Evolutionary conservation across 2,797 vertebrate genomes (phyloP).

Genomic region (Xyrichtys novacula): DNA sequence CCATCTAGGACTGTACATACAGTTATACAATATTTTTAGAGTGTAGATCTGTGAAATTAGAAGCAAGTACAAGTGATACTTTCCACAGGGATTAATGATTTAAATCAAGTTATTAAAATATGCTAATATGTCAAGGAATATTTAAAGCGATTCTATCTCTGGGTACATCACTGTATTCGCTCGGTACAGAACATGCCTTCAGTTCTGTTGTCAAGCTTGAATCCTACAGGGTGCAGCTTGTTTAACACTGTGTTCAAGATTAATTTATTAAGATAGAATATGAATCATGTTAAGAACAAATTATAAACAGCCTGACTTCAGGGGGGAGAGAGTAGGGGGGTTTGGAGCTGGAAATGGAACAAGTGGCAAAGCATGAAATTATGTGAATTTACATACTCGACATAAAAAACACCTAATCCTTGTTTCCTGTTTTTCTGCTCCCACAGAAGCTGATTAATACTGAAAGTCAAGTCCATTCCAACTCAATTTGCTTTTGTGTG

Average conservation of each 20-base stretch:
- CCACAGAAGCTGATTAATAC: conserved; percentile 27
- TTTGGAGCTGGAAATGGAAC: conserved; percentile 49
- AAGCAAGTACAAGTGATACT: conserved; percentile 43
- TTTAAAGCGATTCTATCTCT: conserved; percentile 38
- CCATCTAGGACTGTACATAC: too few relatives aligned
- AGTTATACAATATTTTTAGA: conserved; percentile 41
- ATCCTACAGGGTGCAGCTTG: conserved; percentile 51
- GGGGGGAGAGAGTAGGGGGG: conserved; percentile 22
- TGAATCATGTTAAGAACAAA: conserved; percentile 63
- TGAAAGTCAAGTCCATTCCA: conserved; percentile 23
- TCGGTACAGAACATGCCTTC: conserved; percentile 53
- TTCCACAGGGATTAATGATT: conserved; percentile 61
- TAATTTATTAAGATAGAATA: conserved; percentile 67
- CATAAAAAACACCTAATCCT: conserved; percentile 17
- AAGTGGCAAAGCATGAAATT: conserved; percentile 53
- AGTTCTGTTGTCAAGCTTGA: conserved; percentile 46
- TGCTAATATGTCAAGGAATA: conserved; percentile 51
- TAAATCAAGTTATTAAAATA: conserved; percentile 67
- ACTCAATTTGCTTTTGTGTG: conserved; percentile 37
- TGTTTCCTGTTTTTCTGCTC: conserved; percentile 19
- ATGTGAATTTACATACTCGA: conserved; percentile 44
- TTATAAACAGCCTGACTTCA: conserved; percentile 65
- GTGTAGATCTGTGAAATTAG: conserved; percentile 48
- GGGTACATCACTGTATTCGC: conserved; percentile 18
- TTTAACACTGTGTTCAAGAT: conserved; percentile 62